A percentile compares a stretch with the other conserved stretches of the same genome.
phyloP scores from a whole-genome alignment of 2,888 invertebrate species.

The Apoda limacodes region DNA sequence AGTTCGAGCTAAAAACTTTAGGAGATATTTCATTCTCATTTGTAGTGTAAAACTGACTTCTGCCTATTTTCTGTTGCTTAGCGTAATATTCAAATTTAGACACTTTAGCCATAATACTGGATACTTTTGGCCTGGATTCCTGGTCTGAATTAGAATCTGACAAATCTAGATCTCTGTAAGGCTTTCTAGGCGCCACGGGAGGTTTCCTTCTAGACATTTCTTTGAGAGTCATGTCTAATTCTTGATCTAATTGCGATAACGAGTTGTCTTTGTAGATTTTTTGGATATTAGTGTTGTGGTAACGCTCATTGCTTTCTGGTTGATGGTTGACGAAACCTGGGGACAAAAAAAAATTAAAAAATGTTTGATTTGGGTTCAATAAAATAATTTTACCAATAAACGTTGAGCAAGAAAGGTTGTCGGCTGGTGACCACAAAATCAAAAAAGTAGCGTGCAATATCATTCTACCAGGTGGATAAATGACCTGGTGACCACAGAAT shows the following conservation, averaged over 20 bases:
- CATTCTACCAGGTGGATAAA: too few relatives aligned
- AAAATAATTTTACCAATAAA: too few relatives aligned
- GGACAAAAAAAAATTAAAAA: constrained; percentile 15
- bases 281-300: constrained; percentile 40
- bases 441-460: too few relatives aligned
- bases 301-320: constrained; percentile 34
- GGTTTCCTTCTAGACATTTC: constrained; percentile 72
- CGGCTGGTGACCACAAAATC: too few relatives aligned
- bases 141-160: constrained; percentile 63
- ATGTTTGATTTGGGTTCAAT: background rate
- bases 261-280: constrained; percentile 49
- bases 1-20: constrained; percentile 85
- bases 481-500: too few relatives aligned
- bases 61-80: constrained; percentile 67
- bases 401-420: too few relatives aligned
- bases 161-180: constrained; percentile 59
- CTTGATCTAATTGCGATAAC: constrained; percentile 49
- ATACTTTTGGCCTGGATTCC: constrained; percentile 48
- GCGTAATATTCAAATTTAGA: constrained; percentile 85
- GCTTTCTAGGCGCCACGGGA: constrained; percentile 73
- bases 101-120: constrained; percentile 78
- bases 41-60: constrained; percentile 54
- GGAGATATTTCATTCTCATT: constrained; percentile 70
- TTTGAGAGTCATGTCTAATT: constrained; percentile 55
- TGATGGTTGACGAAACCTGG: constrained; percentile 44